Conservation (phyloP, 2,888 invertebrate species). For the Callimorpha dominula region DNA sequence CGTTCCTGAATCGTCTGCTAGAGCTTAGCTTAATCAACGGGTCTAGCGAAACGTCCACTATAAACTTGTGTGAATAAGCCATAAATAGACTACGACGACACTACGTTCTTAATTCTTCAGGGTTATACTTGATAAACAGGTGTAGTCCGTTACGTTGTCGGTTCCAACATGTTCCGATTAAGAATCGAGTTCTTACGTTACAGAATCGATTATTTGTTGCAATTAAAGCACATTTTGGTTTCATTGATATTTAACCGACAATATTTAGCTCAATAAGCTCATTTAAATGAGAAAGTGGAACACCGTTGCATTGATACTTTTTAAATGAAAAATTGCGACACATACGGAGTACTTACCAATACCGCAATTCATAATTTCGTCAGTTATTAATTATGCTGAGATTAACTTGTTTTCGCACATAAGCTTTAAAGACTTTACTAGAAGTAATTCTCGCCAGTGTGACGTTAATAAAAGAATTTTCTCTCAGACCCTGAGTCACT, state of each 20-base stretch:
- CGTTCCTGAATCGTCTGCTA: too few species aligned
- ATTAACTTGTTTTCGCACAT: background rate
- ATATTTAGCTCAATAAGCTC: conserved; percentile 6
- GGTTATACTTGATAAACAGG: conserved; percentile 62
- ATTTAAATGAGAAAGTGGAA: conserved; percentile 28
- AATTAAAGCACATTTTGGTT: conserved; percentile 26
- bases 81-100: background rate
- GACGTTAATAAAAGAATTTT: background rate
- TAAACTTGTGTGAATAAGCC: background rate
- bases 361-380: background rate
- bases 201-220: conserved; percentile 52
- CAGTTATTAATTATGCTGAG: background rate
- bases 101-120: conserved; percentile 39
- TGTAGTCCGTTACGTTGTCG: conserved; percentile 65
- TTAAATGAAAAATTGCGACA: background rate
- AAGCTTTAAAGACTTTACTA: background rate
- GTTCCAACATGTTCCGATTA: conserved; percentile 62
- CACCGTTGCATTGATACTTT: background rate
- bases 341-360: background rate
- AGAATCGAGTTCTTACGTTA: conserved; percentile 57
- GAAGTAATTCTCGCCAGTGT: background rate
- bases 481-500: background rate
- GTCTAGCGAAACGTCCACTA: too few species aligned
- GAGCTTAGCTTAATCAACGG: too few species aligned
- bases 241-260: background rate